Conservation (phyloP, 2,797 vertebrate species). For the Gymnopithys bicolor region DNA sequence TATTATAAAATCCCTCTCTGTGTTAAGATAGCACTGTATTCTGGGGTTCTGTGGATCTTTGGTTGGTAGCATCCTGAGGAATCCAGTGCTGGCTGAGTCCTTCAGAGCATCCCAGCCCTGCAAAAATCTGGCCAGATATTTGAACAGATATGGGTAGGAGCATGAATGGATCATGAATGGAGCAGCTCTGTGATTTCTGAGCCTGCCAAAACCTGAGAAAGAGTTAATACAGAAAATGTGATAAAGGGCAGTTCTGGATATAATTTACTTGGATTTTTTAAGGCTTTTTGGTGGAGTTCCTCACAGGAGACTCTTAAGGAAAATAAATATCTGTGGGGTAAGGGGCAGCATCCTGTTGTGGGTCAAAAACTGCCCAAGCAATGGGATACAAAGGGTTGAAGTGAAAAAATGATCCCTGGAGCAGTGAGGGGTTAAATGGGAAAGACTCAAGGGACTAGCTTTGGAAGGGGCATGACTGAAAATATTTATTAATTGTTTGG, state of each 20-base stretch:
- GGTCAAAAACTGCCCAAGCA: slow-evolving; percentile 35
- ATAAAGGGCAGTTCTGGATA: slow-evolving; percentile 44
- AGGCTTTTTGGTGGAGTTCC: slow-evolving; percentile 35
- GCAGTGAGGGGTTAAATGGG: slow-evolving; percentile 29
- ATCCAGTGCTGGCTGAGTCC: neutral
- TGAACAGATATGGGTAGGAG: neutral
- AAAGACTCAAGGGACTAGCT: neutral
- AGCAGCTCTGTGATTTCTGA: neutral
- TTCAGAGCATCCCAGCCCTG: neutral
- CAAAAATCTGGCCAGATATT: neutral
- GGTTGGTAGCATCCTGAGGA: neutral
- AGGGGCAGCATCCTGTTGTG: slow-evolving; percentile 61
- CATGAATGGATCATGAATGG: neutral
- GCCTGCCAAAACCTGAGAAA: slow-evolving; percentile 4
- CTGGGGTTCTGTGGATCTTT: neutral
- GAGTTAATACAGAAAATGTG: slow-evolving; percentile 48
- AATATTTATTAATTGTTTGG: slow-evolving; percentile 40
- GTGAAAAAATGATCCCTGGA: slow-evolving; percentile 13
- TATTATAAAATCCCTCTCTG: neutral
- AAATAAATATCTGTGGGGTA: slow-evolving; percentile 52
- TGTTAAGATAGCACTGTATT: neutral
- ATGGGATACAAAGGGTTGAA: neutral
- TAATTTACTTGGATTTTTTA: slow-evolving; percentile 55
- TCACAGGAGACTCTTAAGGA: slow-evolving; percentile 57
- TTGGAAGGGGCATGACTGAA: neutral